These are phyloP conservation scores for Cantharis nigra DNA, from an alignment of 2,888 invertebrate species.

Conservation along the genomic window DNA sequence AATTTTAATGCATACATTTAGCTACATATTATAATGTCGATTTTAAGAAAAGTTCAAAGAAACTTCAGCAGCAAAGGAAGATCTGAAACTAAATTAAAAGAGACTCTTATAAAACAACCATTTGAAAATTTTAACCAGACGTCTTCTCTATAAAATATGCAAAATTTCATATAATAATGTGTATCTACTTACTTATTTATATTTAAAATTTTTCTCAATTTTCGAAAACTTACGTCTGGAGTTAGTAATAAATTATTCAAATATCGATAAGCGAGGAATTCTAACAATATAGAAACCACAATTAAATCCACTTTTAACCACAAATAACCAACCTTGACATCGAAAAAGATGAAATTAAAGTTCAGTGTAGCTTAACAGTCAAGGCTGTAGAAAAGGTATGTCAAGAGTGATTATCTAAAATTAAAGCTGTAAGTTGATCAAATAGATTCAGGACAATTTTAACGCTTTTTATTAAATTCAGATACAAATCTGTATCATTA, in stretches of 20 bases:
- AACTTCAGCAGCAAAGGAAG: background rate
- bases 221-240: background rate
- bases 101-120: background rate
- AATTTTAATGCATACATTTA: background rate
- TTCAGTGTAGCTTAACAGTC: background rate
- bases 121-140: no score
- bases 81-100: background rate
- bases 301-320: background rate
- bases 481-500: background rate
- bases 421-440: background rate
- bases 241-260: background rate
- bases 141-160: background rate
- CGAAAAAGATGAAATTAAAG: background rate
- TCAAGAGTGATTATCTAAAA: background rate
- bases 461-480: background rate
- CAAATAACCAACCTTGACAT: background rate
- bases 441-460: background rate
- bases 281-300: background rate
- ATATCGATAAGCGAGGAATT: background rate
- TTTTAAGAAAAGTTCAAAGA: background rate
- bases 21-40: background rate
- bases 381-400: background rate
- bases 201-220: background rate
- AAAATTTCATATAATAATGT: background rate
- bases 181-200: no score